Base-by-base conservation (phyloP, 2,113 vertebrate genomes). In the Cyanoderma ruficeps region DNA sequence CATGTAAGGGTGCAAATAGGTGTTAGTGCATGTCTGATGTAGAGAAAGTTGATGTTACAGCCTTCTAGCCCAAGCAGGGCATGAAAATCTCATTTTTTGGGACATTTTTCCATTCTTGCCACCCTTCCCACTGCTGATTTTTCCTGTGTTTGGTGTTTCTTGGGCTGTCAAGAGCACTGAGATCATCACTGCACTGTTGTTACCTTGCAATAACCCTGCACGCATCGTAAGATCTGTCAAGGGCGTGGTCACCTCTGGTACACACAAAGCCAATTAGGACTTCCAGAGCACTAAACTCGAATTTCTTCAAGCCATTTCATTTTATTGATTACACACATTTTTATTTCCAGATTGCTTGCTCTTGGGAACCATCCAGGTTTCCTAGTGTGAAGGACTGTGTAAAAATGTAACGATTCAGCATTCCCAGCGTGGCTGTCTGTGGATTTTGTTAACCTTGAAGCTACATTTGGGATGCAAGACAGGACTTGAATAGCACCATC, bases 241-340 rank as follows among this genome's bases (percentile, higher is more conserved):
- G 89, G 75, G 15, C 91, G 83, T 70, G 82, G 67, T 93, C 91
- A 94, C 67, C 87, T 85, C 78, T 72, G 70, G 39, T 42, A 65
- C n/a, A 80, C 70, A 70, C 70, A 86, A 80, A 94, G 87, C 78
- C 78, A 93, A 67, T 93, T 88, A 83, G 68, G 70, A 59, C 89
- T 87, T 70, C 31, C 0, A 55, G 70, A 86, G 70, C 63, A 80
- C 90, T 97, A 55, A 96, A 95, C 67, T 77, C 75, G 12, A 57
- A 83, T 93, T 90, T 95, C 91, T 96, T 80, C 93, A 95, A 91
- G 82, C 64, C 84, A 79, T 97, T 95, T 91, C 25, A 30, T 85
- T 96, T 96, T 96, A 97, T 96, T 97, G 94, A 95, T 94, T 82
- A 83, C 87, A 74, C 70, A 76, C 33, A 23, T 80, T 95, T 95